Percentiles rank a stretch among this genome's conserved stretches.
These are phyloP conservation scores for Xerus inauris DNA, from an alignment of 2,113 vertebrate species.

Conservation along the genomic window DNA sequence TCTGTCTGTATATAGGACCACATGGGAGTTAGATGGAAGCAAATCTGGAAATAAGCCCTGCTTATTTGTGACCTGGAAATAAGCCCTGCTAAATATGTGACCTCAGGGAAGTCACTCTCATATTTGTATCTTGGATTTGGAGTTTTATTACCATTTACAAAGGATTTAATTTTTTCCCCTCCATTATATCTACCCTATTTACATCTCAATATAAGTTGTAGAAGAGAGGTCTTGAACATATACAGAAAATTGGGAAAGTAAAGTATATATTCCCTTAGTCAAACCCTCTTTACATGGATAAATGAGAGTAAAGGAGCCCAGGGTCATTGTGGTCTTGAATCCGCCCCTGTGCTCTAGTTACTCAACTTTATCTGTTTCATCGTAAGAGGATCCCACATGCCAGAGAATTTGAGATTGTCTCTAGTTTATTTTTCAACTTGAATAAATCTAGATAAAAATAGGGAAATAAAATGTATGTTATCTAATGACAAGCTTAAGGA, in stretches of 20 bases:
- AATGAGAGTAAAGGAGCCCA: background rate
- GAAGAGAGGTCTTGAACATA: background rate
- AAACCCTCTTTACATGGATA: background rate
- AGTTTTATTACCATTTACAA: constrained; percentile 19
- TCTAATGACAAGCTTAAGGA: background rate
- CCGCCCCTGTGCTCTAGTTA: background rate
- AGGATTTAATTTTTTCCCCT: background rate
- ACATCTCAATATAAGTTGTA: background rate
- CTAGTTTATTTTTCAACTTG: background rate
- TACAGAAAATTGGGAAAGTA: background rate
- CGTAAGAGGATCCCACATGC: background rate
- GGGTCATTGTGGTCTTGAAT: background rate
- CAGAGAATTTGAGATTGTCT: background rate
- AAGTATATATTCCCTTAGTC: background rate
- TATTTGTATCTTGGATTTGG: background rate
- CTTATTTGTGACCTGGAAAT: too few species aligned
- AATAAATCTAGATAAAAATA: constrained; percentile 8
- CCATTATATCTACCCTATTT: background rate
- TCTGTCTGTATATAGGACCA: background rate
- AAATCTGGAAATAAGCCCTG: background rate
- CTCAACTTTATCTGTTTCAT: background rate
- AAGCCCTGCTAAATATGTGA: constrained; percentile 20
- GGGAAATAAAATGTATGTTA: background rate
- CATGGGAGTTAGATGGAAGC: background rate
- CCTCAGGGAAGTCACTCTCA: background rate